Base-by-base conservation (phyloP, 2,797 vertebrate species). In the Enoplosus armatus region DNA sequence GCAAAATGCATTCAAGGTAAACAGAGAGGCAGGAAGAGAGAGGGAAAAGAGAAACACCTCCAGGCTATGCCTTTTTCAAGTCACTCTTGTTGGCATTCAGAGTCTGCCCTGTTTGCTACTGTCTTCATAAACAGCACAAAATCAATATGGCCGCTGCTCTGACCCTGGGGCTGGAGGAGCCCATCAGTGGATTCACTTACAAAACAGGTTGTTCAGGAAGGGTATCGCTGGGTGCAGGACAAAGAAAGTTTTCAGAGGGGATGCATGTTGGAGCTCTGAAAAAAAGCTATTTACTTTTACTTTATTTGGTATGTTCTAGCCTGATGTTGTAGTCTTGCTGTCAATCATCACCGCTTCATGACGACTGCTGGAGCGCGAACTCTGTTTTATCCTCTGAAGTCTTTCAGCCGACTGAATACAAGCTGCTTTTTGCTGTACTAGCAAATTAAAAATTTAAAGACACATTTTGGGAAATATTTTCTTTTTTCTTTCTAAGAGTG, bases 111-210 rank as follows among this genome's bases (percentile, higher is more conserved):
- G 87, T 78, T 89, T 69, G 58, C 84, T 63, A 80, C 87, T 78
- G 81, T 90, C 90, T 90, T 88, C 81, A 85, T 88, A 88, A 88
- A 84, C 84, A 85, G 87, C 20, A 50, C 18, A 82, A 85, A 93
- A 91, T 93, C 91, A 89, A 90, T 90, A 85, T 79, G 75, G 86
- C 74, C 63, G 18, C 83, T 27, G 58, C 37, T 87, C 64, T 86
- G 86, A 92, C 85, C 87, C 68, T 0, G 7, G 66, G 74, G 88
- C 74, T n/a, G 72, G 59, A 80, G 69, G 53, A 88, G 58, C 67
- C 74, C 77, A 84, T 85, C 74, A 72, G 64, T 65, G 78, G 62
- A 78, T 74, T 86, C 74, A 60, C 77, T 88, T 77, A 79, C 74
- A 79, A 84, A 86, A 77, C 77, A 53, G 53, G 72, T 67, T 71